phyloP scores from a whole-genome alignment of 2,113 vertebrate species.

The Pollimyrus isidori region DNA sequence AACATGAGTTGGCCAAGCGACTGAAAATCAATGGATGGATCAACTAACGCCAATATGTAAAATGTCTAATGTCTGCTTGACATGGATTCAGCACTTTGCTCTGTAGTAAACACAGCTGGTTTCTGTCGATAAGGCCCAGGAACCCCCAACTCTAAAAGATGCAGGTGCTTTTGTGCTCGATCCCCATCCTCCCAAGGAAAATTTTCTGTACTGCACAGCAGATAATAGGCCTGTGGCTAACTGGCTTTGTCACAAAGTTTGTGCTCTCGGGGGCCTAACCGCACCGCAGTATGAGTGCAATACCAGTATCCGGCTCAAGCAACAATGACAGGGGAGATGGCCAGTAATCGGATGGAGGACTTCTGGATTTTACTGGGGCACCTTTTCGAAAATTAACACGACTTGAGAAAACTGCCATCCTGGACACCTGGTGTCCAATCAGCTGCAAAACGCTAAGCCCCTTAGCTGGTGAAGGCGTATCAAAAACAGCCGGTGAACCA shows the following conservation, averaged over 20 bases:
- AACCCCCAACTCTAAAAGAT: background rate
- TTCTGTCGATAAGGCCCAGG: background rate
- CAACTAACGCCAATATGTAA: background rate
- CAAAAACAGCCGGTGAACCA: background rate
- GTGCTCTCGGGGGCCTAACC: background rate
- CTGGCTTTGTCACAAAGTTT: too few relatives aligned
- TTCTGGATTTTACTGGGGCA: background rate
- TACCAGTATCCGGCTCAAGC: background rate
- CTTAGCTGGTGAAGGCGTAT: background rate
- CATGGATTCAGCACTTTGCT: background rate
- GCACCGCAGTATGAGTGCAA: background rate
- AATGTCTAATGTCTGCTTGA: background rate
- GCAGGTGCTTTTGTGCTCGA: background rate
- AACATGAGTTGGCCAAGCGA: background rate
- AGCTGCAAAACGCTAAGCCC: background rate
- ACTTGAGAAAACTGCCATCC: background rate
- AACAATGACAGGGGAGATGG: background rate
- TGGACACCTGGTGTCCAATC: background rate
- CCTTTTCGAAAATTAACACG: background rate
- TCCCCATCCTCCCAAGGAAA: background rate
- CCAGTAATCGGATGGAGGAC: background rate
- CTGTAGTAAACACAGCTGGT: background rate
- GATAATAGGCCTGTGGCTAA: background rate
- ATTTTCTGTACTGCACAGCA: background rate
- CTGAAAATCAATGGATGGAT: background rate